These are phyloP conservation scores for Glossophaga mutica DNA, from an alignment of 2,797 vertebrate species.

Conservation along the genomic window DNA sequence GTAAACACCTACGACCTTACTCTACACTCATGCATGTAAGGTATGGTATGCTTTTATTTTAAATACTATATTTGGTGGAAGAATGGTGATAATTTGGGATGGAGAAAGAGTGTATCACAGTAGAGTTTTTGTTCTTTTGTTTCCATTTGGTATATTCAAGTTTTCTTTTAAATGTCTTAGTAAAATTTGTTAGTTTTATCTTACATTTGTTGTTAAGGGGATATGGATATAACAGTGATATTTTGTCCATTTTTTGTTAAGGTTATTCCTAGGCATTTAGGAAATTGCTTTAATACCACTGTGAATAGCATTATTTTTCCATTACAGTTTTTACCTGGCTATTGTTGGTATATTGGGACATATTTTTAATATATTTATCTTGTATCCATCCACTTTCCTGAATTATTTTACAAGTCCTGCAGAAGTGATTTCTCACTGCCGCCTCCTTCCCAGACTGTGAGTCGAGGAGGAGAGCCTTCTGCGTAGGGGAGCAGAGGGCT, in stretches of 20 bases:
- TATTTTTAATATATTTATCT: neutral
- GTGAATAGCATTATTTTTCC: neutral
- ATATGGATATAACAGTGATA: too few relatives aligned
- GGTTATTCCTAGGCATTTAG: neutral
- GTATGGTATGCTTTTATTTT: slow-evolving; percentile 61
- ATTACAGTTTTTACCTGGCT: neutral
- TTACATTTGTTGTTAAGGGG: neutral
- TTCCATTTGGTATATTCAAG: neutral
- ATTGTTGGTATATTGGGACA: neutral
- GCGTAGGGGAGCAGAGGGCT: neutral
- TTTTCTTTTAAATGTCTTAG: neutral
- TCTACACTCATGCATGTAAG: slow-evolving; percentile 76
- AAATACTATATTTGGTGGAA: neutral
- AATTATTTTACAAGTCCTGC: neutral
- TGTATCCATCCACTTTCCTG: neutral
- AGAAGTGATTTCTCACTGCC: neutral
- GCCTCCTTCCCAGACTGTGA: neutral
- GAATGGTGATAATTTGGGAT: neutral
- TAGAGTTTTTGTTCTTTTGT: neutral
- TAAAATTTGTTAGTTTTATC: neutral
- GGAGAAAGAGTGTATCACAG: neutral
- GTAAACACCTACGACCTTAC: slow-evolving; percentile 54
- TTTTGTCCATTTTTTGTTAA: neutral
- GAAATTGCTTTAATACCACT: neutral
- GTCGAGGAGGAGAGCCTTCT: neutral